These are phyloP conservation scores for Agrotis exclamationis DNA, from an alignment of 2,888 invertebrate genomes.

Conservation along the genomic window DNA sequence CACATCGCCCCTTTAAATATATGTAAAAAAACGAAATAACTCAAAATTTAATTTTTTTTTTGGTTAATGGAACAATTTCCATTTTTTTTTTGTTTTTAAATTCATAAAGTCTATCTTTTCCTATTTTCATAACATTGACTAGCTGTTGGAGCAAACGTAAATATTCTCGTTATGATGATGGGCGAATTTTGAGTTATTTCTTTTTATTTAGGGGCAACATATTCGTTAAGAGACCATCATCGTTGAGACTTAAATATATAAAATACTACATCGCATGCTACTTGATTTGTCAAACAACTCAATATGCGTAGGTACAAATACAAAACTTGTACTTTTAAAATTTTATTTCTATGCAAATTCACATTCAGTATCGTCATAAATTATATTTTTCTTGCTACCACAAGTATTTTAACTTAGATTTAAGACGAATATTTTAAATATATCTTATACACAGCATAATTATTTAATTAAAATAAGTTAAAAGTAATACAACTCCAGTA, in stretches of 20 bases:
- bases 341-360: constrained; percentile 32
- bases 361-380: constrained; percentile 16
- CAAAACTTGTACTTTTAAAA: constrained; percentile 62
- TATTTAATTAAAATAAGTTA: constrained; percentile 17
- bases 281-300: constrained; percentile 46
- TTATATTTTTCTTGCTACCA: constrained; percentile 32
- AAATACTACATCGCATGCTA: constrained; percentile 25
- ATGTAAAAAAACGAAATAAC: too few relatives aligned
- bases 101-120: too few relatives aligned
- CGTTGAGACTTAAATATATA: constrained; percentile 21
- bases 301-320: constrained; percentile 55
- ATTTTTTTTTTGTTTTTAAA: too few relatives aligned
- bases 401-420: constrained; percentile 23
- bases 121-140: too few relatives aligned
- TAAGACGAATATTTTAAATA: constrained; percentile 11
- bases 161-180: too few relatives aligned
- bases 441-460: constrained; percentile 18
- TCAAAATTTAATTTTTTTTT: too few relatives aligned
- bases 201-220: too few relatives aligned
- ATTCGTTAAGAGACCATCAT: constrained; percentile 10
- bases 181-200: too few relatives aligned
- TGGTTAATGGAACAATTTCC: too few relatives aligned
- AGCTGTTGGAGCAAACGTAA: too few relatives aligned
- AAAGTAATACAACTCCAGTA: background rate
- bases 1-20: too few relatives aligned